Evolutionary conservation across 2,113 vertebrate species (phyloP), one percentile per base, ranked within the genome.

Genomic region (Fulica atra): DNA sequence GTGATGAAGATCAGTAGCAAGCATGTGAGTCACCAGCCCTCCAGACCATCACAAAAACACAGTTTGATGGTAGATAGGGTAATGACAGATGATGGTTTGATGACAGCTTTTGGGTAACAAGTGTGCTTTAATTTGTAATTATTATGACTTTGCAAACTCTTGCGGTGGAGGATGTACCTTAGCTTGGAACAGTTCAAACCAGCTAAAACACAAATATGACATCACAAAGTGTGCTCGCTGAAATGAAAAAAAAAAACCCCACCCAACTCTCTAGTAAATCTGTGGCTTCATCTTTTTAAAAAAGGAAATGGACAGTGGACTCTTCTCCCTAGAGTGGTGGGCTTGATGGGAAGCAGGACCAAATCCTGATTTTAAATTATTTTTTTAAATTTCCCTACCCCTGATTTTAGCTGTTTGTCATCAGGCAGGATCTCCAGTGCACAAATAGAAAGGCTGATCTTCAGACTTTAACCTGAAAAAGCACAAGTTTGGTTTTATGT

Each of bases 31-130:
- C 65, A 63, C 28, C 56, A 91, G 69, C 46, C 68, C 48, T 90
- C 80, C 71, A 88, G 71, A 92, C 83, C 92, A 92, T 86, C 25
- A n/a, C 28, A 78, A 18, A 90, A 81, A n/a, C 46, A 5, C 13
- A 42, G 80, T 74, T 83, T 63, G 12, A 1, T 78, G 56, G 56
- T 77, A 65, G 81, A 60, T 85, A 65, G 53, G 35, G 77, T 93
- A 83, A 88, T 90, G 64, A 70, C 51, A 86, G 88, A 74, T 70
- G 21, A 16, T 50, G n/a, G 36, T 83, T 92, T 66, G 68, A 48
- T 92, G 71, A 36, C 29, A 88, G 87, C 56, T 70, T 89, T 90
- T 90, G 60, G 24, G 24, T 83, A 66, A 50, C 20, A 85, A 81
- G 38, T 61, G 6, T 83, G 64, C 33, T 93, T 96, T 80, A 73